Base-by-base conservation (phyloP, 1,140 invertebrate species). In the Caligus rogercresseyi region DNA sequence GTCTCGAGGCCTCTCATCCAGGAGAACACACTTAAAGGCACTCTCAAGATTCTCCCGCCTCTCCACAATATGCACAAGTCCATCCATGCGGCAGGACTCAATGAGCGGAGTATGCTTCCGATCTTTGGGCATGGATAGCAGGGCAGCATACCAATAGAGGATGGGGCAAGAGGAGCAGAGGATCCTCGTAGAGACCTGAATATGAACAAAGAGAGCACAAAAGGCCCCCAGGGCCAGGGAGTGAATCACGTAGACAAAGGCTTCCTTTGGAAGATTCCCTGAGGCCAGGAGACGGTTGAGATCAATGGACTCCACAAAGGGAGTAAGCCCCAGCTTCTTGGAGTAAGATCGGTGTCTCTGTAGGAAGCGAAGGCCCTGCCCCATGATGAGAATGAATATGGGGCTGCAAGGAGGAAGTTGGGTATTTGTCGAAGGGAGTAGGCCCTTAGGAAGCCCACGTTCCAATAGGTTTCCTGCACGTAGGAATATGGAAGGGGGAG, bases 371-470 rank as follows among this genome's bases (percentile, higher is more conserved):
- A 11, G 21, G 13, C n/a, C 25, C 43, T 25, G 54, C 51, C 21
- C 62, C 14, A 83, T 67, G 66, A 84, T 76, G 25, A 86, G 72
- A 55, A 76, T 76, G 25, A 90, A 68, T 57, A 91, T 78, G 11
- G 93, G 93, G 1, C 79, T 16, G 91, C 91, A 20, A 97, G 72
- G 14, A 90, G 54, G 72, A 98, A 97, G 74, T 96, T 96, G 14
- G 91, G 92, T 65, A 93, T 78, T 76, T 98, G 90, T 72, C 90
- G 92, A 21, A 85, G 72, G 71, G 85, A 72, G 70, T 89, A 97
- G 74, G 96, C 96, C 43, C 78, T 80, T 2, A 96, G 71, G 67
- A 95, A 86, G 7, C 92, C 92, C 23, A 95, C 87, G 74, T 91
- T 81, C 91, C 91, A 95, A 73, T 95, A 91, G 67, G 85, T 80